A percentile compares a stretch with the other conserved stretches of the same genome.
phyloP scores from a whole-genome alignment of 2,888 invertebrate species.

The Sphinx pinastri region DNA sequence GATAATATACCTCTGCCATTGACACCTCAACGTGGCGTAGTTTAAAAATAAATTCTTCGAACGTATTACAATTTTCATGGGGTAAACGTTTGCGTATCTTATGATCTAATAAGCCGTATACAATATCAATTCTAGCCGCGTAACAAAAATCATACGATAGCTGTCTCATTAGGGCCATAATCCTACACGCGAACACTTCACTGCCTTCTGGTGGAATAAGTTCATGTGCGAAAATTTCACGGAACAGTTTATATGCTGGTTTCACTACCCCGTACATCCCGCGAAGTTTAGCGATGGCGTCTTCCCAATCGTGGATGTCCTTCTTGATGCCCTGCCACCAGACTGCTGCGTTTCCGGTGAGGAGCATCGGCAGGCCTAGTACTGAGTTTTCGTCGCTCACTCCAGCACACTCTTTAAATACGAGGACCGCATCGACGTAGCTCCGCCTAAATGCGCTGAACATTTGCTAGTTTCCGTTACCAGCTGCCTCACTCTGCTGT shows the following conservation, averaged over 20 bases:
- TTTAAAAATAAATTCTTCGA: neutral
- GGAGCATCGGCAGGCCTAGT: neutral
- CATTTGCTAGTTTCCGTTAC: neutral
- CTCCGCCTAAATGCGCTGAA: neutral
- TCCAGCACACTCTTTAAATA: neutral
- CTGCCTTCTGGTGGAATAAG: too few relatives aligned
- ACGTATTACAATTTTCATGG: neutral
- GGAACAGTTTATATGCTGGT: too few relatives aligned
- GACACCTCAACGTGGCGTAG: neutral
- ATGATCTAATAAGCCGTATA: neutral
- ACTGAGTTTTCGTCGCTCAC: neutral
- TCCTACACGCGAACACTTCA: too few relatives aligned
- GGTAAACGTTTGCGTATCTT: slow-evolving; percentile 2
- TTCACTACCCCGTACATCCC: too few relatives aligned
- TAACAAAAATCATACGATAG: too few relatives aligned
- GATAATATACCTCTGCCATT: neutral
- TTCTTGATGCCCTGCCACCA: neutral
- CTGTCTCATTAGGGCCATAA: too few relatives aligned
- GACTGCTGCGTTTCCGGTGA: neutral
- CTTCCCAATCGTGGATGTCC: too few relatives aligned
- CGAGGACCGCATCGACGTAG: neutral
- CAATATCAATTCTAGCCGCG: neutral
- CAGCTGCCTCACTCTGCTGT: neutral
- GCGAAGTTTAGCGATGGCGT: too few relatives aligned
- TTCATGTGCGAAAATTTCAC: too few relatives aligned